These are phyloP conservation scores for Taxidea taxus DNA, from an alignment of 2,113 vertebrate species.

Conservation along the genomic window DNA sequence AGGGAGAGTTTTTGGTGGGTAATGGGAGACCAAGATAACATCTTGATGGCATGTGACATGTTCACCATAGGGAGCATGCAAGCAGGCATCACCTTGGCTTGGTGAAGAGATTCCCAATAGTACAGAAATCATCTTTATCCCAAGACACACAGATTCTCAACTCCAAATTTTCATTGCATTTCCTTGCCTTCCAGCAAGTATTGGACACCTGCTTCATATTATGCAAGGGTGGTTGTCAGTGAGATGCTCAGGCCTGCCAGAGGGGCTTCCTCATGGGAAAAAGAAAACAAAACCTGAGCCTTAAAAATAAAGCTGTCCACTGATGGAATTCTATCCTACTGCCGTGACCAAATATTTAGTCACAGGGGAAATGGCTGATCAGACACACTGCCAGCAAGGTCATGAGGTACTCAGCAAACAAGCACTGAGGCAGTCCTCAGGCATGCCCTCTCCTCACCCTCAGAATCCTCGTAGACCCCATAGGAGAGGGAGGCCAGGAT, in stretches of 20 bases:
- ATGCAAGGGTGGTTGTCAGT: not conserved
- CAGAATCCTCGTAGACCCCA: not conserved
- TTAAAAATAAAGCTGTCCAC: constrained; percentile 41
- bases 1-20: not conserved
- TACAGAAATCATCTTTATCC: not conserved
- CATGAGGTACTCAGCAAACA: not conserved
- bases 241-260: not conserved
- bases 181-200: not conserved
- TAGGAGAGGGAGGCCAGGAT: constrained; percentile 29
- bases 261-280: not conserved
- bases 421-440: not conserved
- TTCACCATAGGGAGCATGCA: not conserved
- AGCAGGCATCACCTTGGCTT: not conserved
- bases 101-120: not conserved
- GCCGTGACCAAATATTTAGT: constrained; percentile 44
- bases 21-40: not conserved
- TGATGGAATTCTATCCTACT: constrained; percentile 3
- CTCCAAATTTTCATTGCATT: not conserved
- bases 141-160: not conserved
- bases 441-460: not conserved
- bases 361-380: constrained; percentile 21
- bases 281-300: not conserved
- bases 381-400: constrained; percentile 18
- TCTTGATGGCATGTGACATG: too few relatives aligned
- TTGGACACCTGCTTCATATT: not conserved